Conservation (phyloP, 64 coral and sea anemone genomes). For the Actinia equina region DNA sequence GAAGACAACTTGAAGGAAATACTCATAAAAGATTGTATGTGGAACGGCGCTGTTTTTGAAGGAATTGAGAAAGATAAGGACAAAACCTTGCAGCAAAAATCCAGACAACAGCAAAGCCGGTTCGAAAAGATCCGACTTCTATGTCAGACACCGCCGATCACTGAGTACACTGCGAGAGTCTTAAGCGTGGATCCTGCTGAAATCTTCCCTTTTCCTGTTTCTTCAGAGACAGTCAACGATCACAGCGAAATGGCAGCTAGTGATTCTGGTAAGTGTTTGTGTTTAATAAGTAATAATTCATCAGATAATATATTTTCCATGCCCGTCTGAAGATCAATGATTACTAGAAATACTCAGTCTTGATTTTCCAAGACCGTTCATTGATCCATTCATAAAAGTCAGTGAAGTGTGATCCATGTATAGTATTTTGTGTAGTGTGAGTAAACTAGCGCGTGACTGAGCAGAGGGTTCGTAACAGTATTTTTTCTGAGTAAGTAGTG, state of each 20-base stretch:
- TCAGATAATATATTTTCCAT: neutral
- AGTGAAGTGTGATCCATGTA: neutral
- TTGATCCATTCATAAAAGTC: neutral
- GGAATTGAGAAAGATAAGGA: conserved; percentile 24
- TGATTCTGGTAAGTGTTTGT: conserved; percentile 71
- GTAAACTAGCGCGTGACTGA: neutral
- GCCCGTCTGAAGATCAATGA: neutral
- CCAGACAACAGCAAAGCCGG: conserved; percentile 39
- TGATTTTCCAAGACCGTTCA: neutral
- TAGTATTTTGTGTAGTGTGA: conserved; percentile 5
- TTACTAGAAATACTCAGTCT: neutral
- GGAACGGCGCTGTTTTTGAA: conserved; percentile 82
- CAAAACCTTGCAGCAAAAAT: conserved; percentile 39
- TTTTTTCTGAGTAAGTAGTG: neutral
- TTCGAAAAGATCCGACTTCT: conserved; percentile 64
- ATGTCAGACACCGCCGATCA: conserved; percentile 74
- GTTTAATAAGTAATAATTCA: conserved; percentile 52
- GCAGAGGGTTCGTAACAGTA: neutral
- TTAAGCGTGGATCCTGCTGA: conserved; percentile 86
- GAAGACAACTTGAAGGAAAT: conserved; percentile 88
- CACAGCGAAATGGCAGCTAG: conserved; percentile 33
- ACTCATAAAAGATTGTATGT: conserved; percentile 96
- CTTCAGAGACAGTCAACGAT: conserved; percentile 42
- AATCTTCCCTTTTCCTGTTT: conserved; percentile 86
- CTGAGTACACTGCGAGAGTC: conserved; percentile 71